phyloP scores from a whole-genome alignment of 1,140 invertebrate genomes.

The Drosophila takahashii region DNA sequence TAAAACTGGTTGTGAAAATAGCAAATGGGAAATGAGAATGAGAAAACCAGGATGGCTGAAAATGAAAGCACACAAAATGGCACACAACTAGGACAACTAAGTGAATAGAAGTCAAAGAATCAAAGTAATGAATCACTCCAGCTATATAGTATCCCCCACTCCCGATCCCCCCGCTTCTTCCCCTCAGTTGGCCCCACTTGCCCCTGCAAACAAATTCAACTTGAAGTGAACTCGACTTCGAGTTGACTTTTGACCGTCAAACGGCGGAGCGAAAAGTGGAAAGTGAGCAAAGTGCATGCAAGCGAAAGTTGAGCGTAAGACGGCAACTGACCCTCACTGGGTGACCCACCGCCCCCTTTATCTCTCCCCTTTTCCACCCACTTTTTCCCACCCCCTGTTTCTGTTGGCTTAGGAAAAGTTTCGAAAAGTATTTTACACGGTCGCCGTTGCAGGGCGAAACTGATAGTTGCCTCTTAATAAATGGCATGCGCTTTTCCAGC shows the following conservation, averaged over 20 bases:
- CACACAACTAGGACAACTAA: constrained; percentile 69
- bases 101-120: constrained; percentile 76
- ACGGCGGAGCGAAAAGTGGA: constrained; percentile 65
- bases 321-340: constrained; percentile 64
- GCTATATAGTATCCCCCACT: constrained; percentile 11
- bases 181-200: constrained; percentile 45
- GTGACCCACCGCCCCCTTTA: constrained; percentile 38
- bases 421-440: constrained; percentile 75
- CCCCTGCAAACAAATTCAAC: constrained; percentile 79
- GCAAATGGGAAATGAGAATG: constrained; percentile 37
- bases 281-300: constrained; percentile 80
- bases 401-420: constrained; percentile 66
- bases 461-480: constrained; percentile 78
- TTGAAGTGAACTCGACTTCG: constrained; percentile 82
- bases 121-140: constrained; percentile 80
- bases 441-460: constrained; percentile 58
- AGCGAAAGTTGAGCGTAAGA: constrained; percentile 78
- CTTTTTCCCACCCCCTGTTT: constrained; percentile 15
- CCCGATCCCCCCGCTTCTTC: not conserved
- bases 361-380: not conserved
- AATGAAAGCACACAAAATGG: constrained; percentile 58
- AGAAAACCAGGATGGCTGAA: constrained; percentile 33
- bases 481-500: constrained; percentile 56
- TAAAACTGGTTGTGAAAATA: constrained; percentile 30
- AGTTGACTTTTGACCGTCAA: constrained; percentile 83